Evolutionary conservation across 1,140 invertebrate genomes (phyloP).

Genomic region (Temnothorax curvispinosus): DNA sequence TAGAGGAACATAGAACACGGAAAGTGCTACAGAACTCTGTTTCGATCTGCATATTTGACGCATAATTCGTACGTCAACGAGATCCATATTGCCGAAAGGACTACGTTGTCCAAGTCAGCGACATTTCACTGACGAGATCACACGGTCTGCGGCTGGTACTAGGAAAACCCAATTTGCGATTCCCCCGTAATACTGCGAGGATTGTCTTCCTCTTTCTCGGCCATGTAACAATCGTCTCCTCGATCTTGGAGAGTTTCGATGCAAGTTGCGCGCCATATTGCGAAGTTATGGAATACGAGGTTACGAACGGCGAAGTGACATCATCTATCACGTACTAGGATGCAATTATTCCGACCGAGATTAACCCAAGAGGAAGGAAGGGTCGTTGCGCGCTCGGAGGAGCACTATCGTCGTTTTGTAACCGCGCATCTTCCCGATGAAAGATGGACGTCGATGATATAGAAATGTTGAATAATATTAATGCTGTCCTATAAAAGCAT

Average conservation of each 20-base stretch:
- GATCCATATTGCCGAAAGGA: constrained; percentile 43
- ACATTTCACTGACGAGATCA: constrained; percentile 29
- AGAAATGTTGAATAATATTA: constrained; percentile 24
- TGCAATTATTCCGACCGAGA: constrained; percentile 62
- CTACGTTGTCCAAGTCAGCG: constrained; percentile 53
- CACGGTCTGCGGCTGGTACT: constrained; percentile 18
- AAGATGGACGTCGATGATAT: constrained; percentile 35
- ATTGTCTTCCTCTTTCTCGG: constrained; percentile 36
- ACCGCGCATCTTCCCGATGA: constrained; percentile 39
- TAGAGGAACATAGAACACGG: not conserved
- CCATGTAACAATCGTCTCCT: constrained; percentile 40
- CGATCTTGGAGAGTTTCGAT: constrained; percentile 47
- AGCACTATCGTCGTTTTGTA: constrained; percentile 30
- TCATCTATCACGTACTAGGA: constrained; percentile 67
- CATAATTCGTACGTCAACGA: constrained; percentile 39
- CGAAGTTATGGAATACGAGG: constrained; percentile 53
- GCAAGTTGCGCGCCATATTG: constrained; percentile 58
- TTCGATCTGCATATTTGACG: constrained; percentile 42
- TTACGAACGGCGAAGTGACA: constrained; percentile 56
- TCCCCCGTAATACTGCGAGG: not conserved
- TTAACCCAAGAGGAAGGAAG: constrained; percentile 29
- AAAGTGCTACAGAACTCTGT: constrained; percentile 11
- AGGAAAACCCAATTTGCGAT: constrained; percentile 57
- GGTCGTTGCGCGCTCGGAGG: constrained; percentile 47
- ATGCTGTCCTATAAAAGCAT: not conserved